Percentiles rank a stretch among this genome's conserved stretches.
These are phyloP conservation scores for Drosophila watanabei DNA, from an alignment of 1,140 invertebrate species.

Conservation along the genomic window DNA sequence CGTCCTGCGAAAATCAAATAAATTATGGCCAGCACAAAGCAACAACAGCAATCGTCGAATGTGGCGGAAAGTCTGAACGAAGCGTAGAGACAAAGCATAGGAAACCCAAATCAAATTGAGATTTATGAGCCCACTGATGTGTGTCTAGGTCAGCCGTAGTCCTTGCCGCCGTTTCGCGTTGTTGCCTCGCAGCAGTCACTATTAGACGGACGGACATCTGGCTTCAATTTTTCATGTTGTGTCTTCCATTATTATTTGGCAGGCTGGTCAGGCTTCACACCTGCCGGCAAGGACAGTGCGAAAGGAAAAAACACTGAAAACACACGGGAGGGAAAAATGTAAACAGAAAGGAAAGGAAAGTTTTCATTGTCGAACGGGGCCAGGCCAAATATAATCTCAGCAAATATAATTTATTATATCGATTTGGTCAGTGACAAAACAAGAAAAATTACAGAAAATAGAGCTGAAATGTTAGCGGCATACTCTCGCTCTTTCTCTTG, in stretches of 20 bases:
- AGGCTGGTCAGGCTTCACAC: slow-evolving; percentile 51
- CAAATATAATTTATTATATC: slow-evolving; percentile 63
- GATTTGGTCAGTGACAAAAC: slow-evolving; percentile 54
- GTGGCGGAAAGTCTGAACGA: slow-evolving; percentile 4
- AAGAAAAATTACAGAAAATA: slow-evolving; percentile 14
- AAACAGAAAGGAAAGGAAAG: slow-evolving; percentile 5
- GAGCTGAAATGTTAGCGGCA: background rate
- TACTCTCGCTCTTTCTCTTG: slow-evolving; percentile 12
- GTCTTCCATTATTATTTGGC: slow-evolving; percentile 57
- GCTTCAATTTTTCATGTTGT: slow-evolving; percentile 70
- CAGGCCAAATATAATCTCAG: slow-evolving; percentile 34
- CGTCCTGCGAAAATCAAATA: slow-evolving; percentile 69
- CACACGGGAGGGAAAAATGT: background rate
- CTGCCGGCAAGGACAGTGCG: slow-evolving; percentile 23
- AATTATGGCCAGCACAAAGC: slow-evolving; percentile 56
- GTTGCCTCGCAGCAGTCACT: slow-evolving; percentile 21
- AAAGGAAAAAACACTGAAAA: slow-evolving; percentile 22
- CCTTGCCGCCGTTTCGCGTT: slow-evolving; percentile 17
- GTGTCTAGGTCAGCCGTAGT: slow-evolving; percentile 70
- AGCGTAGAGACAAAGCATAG: slow-evolving; percentile 16
- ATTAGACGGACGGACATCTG: slow-evolving; percentile 39
- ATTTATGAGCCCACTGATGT: slow-evolving; percentile 81
- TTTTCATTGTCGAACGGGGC: slow-evolving; percentile 10
- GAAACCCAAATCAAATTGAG: slow-evolving; percentile 81
- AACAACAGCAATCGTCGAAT: slow-evolving; percentile 62